Conservation (phyloP, 2,113 vertebrate genomes). For the Upupa epops region DNA sequence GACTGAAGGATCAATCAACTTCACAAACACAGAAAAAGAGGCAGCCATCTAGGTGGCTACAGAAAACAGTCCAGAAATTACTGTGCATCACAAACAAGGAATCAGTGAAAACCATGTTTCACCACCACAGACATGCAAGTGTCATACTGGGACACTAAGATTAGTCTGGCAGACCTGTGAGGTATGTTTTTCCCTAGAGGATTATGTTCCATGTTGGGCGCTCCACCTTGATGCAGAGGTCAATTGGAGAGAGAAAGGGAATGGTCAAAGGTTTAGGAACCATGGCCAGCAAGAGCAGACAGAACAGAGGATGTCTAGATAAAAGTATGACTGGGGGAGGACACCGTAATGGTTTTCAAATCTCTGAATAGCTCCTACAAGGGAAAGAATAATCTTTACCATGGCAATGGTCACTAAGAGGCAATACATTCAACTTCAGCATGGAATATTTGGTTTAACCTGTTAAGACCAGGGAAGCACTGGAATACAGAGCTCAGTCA, state of each 20-base stretch:
- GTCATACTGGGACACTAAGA: background rate
- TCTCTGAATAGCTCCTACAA: background rate
- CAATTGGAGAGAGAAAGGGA: background rate
- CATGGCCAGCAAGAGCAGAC: background rate
- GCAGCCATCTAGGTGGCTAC: background rate
- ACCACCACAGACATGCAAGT: background rate
- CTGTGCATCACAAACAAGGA: background rate
- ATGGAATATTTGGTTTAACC: conserved; percentile 15
- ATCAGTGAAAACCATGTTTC: background rate
- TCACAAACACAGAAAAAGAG: conserved; percentile 2
- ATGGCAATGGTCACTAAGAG: background rate
- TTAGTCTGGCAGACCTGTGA: background rate
- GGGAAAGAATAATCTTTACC: conserved; percentile 27
- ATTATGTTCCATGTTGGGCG: background rate
- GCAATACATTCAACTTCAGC: conserved; percentile 9
- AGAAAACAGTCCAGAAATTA: background rate
- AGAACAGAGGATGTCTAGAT: background rate
- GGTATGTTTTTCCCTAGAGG: background rate
- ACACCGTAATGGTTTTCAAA: background rate
- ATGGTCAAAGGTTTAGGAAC: background rate
- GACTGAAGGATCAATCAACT: conserved; percentile 33
- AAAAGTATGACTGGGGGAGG: background rate
- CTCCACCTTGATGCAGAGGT: background rate
- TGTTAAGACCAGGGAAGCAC: conserved; percentile 17
- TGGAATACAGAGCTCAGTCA: background rate